Evolutionary conservation across 2,888 invertebrate species (phyloP).

Genomic region (Tinea trinotella): DNA sequence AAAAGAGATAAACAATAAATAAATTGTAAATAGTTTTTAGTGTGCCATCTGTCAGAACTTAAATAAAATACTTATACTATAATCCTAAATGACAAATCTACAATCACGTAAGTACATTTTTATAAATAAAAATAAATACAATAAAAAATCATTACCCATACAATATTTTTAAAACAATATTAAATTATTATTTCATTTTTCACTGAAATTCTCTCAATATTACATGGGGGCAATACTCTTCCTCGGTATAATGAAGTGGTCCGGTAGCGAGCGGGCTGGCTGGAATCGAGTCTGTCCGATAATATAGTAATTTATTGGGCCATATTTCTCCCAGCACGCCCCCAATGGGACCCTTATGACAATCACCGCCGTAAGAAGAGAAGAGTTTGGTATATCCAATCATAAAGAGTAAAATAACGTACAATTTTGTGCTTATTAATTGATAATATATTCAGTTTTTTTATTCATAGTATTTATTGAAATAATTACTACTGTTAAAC

Average conservation of each 20-base stretch:
- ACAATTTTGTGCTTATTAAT: background rate
- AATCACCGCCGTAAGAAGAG: slow-evolving; percentile 22
- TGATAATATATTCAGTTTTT: background rate
- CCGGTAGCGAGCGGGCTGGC: slow-evolving; percentile 8
- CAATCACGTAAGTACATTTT: too few relatives aligned
- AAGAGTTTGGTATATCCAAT: slow-evolving; percentile 1
- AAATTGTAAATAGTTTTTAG: too few relatives aligned
- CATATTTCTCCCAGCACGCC: slow-evolving; percentile 42
- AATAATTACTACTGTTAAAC: too few relatives aligned
- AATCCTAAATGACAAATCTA: too few relatives aligned
- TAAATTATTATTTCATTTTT: background rate
- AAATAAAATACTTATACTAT: too few relatives aligned
- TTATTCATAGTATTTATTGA: too few relatives aligned
- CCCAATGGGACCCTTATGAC: slow-evolving; percentile 39
- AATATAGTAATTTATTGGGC: slow-evolving; percentile 43
- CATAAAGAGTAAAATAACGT: background rate
- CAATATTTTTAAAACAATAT: too few relatives aligned
- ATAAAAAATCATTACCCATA: too few relatives aligned
- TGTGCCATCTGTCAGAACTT: too few relatives aligned
- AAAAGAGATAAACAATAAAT: too few relatives aligned
- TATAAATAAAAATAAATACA: too few relatives aligned
- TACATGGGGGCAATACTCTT: background rate
- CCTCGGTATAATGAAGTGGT: slow-evolving; percentile 14
- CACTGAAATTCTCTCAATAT: background rate
- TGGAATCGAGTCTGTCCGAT: slow-evolving; percentile 23